A percentile compares a stretch with the other conserved stretches of the same genome.
Conservation (phyloP, 2,113 vertebrate species). For the Otocyon megalotis region DNA sequence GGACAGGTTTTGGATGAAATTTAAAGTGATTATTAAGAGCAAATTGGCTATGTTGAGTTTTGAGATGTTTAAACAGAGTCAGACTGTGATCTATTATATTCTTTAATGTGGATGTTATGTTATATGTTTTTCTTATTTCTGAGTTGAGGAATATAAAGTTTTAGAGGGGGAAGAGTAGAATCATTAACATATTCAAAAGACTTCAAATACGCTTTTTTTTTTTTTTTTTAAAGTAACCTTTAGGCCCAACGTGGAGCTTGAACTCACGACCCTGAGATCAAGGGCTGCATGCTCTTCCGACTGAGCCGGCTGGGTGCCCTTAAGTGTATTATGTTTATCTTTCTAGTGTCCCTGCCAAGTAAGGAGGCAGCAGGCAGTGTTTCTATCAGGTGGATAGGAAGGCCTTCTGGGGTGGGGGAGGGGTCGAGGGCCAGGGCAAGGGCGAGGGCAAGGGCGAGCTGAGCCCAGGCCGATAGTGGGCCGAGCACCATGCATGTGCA, state of each 20-base stretch:
- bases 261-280: not conserved
- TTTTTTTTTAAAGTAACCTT: not conserved
- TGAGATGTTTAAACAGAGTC: not conserved
- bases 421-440: too few species aligned
- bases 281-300: not conserved
- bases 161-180: not conserved
- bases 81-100: too few species aligned
- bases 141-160: not conserved
- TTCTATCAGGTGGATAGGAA: not conserved
- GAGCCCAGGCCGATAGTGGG: too few species aligned
- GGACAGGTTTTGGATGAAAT: not conserved
- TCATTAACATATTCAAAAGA: not conserved
- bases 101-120: too few species aligned
- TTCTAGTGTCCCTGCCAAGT: not conserved
- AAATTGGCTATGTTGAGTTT: not conserved
- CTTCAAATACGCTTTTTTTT: too few species aligned
- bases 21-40: not conserved
- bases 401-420: not conserved
- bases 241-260: not conserved
- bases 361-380: not conserved
- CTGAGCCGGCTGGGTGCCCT: not conserved
- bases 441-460: too few species aligned
- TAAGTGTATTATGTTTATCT: not conserved
- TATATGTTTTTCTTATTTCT: not conserved
- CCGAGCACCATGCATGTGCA: not conserved